Evolutionary conservation across 2,888 invertebrate genomes (phyloP).

Genomic region (Creontiades dilutus): DNA sequence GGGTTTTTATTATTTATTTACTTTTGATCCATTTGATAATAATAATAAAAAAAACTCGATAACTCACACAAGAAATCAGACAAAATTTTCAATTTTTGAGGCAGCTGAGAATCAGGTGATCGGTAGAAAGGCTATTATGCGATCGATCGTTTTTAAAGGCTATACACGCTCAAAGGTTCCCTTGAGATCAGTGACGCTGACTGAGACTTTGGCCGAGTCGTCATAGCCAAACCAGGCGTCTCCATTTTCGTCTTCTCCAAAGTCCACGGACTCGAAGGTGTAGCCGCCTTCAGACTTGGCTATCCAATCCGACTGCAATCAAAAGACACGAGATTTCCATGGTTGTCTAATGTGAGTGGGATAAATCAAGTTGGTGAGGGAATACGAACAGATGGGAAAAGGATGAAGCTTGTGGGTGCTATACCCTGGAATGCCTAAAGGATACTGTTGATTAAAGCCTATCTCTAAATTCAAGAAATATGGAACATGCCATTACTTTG

Average conservation of each 20-base stretch:
- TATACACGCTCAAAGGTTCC: constrained; percentile 71
- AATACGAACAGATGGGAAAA: too few relatives aligned
- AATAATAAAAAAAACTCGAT: constrained; percentile 25
- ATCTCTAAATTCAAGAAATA: too few relatives aligned
- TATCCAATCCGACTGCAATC: constrained; percentile 73
- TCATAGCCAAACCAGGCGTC: constrained; percentile 74
- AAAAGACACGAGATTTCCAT: background rate
- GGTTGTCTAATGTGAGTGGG: too few relatives aligned
- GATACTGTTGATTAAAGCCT: too few relatives aligned
- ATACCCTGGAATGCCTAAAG: too few relatives aligned
- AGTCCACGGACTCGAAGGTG: constrained; percentile 72
- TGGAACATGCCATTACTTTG: too few relatives aligned
- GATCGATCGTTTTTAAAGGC: constrained; percentile 26
- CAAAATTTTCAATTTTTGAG: constrained; percentile 43
- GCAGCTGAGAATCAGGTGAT: constrained; percentile 29
- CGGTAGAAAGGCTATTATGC: constrained; percentile 44
- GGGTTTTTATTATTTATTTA: constrained; percentile 42
- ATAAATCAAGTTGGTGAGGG: too few relatives aligned
- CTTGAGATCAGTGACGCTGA: constrained; percentile 73
- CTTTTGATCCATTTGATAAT: constrained; percentile 46
- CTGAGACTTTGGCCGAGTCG: constrained; percentile 73
- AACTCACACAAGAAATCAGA: constrained; percentile 55
- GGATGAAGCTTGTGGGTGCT: too few relatives aligned
- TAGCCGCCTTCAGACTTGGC: constrained; percentile 72
- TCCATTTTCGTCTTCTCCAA: constrained; percentile 72